Evolutionary conservation across 1,140 invertebrate genomes (phyloP), one percentile per base, ranked within the genome.

Genomic region (Coptotermes formosanus): DNA sequence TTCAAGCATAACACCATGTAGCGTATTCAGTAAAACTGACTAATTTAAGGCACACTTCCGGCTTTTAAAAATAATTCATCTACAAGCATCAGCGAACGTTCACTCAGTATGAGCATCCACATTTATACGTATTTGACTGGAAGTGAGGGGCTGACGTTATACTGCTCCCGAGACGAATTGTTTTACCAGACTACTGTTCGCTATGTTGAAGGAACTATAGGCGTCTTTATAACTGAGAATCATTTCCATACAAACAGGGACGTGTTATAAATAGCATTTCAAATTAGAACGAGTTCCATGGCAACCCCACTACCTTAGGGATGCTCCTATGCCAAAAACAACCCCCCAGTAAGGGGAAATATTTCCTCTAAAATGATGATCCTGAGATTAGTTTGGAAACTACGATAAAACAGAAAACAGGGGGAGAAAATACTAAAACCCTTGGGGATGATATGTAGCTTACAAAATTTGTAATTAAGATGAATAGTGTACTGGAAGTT

Each of bases 381-480:
- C n/a, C 64, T n/a, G n/a, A 75, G 64, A 75, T 75, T 75, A 30
- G 64, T 30, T 75, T 75, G 19, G 52, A 55, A 55, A 55, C 52
- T 55, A 55, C 64, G 64, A 75, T 75, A 30, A 30, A 75, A 75
- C 11, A 75, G 64, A 30, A 14, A 75, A 21, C 25, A 30, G 64
- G 55, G 64, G 64, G 64, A 30, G 64, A 30, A 30, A 75, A 75
- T 75, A 55, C 14, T 55, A 19, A 55, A 55, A 21, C n/a, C 64
- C n/a, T 30, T 16, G n/a, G 64, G n/a, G 64, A 64, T 64, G 59
- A n/a, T n/a, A 30, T 12, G 25, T 25, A n/a, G 64, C 64, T 75
- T 75, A 75, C n/a, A 25, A 12, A 75, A 75, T 75, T 75, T 75
- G 64, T 75, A 75, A 75, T 75, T 75, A 75, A 75, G 64, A 75